Base-by-base conservation (phyloP, 1,140 invertebrate genomes). In the Dendroctonus ponderosae region DNA sequence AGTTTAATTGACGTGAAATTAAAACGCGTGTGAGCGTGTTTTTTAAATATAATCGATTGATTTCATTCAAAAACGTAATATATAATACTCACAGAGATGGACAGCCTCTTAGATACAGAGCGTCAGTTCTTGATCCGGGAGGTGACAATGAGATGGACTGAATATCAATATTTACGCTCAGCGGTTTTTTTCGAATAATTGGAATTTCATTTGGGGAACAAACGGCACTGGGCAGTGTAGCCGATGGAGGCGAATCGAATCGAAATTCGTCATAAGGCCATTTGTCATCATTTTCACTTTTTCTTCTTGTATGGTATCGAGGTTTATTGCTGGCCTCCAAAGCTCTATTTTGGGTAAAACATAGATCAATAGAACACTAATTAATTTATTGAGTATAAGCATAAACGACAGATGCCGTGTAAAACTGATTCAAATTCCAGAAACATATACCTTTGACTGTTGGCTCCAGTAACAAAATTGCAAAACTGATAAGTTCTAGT, bases 121-220 rank as follows among this genome's bases (percentile, higher is more conserved):
- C 43, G n/a, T 54, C 52, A 52, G 41, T n/a, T 51, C 54, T 60
- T 39, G 67, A 61, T 46, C 54, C 64, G 46, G 70, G 68, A 41
- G 72, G 72, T 12, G 72, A 73, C 51, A 71, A 67, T 42, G 72
- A 73, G 37, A 73, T 67, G 60, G 69, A 73, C 46, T 71, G 67
- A 51, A 64, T 59, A 14, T 67, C 62, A 62, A 69, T 51, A n/a
- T 63, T 62, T 42, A 62, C 57, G 51, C 26, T 65, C 40, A 54
- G 11, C n/a, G 64, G 39, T 15, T 64, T 64, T 15, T 52, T 52
- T 53, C 53, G 52, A 52, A 50, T 58, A 26, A 49, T 62, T 56
- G 61, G 44, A 63, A 44, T 44, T 15, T 66, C 53, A 44, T 54
- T 48, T 26, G 46, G 46, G 42, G 44, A n/a, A 50, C 14, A 52